These are phyloP conservation scores for Emberiza fucata DNA, from an alignment of 2,113 vertebrate genomes.

Conservation along the genomic window DNA sequence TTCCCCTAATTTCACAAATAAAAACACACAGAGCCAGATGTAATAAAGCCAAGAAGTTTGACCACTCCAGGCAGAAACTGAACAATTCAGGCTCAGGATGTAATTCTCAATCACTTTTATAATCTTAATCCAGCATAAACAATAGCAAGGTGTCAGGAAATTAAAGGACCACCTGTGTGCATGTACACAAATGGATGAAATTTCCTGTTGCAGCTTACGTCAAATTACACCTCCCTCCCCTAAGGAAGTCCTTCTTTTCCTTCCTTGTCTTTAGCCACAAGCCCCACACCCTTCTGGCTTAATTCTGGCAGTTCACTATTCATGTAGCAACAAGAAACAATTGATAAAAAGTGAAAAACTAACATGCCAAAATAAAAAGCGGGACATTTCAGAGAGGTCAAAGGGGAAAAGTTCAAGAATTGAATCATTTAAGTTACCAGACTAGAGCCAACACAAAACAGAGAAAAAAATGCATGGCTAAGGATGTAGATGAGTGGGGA, in stretches of 20 bases:
- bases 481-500: neutral
- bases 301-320: neutral
- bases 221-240: neutral
- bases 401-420: neutral
- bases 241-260: neutral
- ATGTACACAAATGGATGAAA: neutral
- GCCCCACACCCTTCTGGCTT: neutral
- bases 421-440: neutral
- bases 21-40: neutral
- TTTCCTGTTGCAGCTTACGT: neutral
- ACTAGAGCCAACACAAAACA: neutral
- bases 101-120: neutral
- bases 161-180: neutral
- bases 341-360: neutral
- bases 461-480: neutral
- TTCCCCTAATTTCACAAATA: neutral
- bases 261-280: neutral
- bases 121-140: neutral
- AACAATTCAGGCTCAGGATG: neutral
- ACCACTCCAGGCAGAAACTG: neutral
- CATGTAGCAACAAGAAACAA: neutral
- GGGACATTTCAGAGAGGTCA: neutral
- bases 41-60: neutral
- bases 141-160: neutral
- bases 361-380: neutral